Conservation (phyloP, 2,888 invertebrate species). For the Leptopilina drosophilae region DNA sequence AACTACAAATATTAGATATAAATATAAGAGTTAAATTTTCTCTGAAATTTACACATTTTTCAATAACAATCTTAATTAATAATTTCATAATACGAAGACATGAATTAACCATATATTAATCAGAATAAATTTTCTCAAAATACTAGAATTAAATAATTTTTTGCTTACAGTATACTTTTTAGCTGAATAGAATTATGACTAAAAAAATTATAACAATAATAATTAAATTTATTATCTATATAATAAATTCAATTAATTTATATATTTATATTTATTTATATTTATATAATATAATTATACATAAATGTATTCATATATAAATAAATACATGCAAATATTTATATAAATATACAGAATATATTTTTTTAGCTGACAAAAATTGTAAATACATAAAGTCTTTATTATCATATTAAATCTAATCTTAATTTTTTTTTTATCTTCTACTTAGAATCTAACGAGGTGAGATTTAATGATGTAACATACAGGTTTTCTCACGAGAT, state of each 20-base stretch:
- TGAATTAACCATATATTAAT: too few species aligned
- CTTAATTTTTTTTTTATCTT: slow-evolving; percentile 28
- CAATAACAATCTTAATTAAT: not conserved
- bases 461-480: slow-evolving; percentile 27
- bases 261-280: too few species aligned
- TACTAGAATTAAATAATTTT: too few species aligned
- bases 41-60: not conserved
- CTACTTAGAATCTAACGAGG: slow-evolving; percentile 50
- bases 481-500: slow-evolving; percentile 17
- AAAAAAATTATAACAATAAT: too few species aligned
- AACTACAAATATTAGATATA: not conserved
- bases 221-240: too few species aligned
- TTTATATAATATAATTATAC: too few species aligned
- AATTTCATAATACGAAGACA: not conserved
- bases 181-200: too few species aligned
- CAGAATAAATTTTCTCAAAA: too few species aligned
- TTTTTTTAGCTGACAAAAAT: slow-evolving; percentile 61
- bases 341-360: slow-evolving; percentile 51
- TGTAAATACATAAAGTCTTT: slow-evolving; percentile 60
- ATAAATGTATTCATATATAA: too few species aligned
- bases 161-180: too few species aligned
- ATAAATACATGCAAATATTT: not conserved
- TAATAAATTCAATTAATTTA: too few species aligned
- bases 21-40: not conserved
- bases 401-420: slow-evolving; percentile 44